Percentiles rank a stretch among this genome's conserved stretches.
Evolutionary conservation across 2,797 vertebrate species (phyloP).

Genomic region (Pteronotus mesoamericanus): DNA sequence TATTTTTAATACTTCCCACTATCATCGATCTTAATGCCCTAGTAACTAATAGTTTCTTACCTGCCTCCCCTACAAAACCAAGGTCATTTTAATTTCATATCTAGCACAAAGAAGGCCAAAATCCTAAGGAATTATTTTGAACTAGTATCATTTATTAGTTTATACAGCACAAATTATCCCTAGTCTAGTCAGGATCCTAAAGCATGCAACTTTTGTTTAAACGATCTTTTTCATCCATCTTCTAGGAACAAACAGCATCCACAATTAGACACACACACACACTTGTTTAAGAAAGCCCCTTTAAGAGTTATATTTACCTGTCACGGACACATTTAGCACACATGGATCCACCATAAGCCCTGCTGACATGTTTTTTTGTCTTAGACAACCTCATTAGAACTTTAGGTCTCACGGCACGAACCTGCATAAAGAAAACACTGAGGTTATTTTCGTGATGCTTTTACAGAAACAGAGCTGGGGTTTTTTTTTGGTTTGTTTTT

Average conservation of each 20-base stretch:
- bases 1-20: neutral
- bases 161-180: neutral
- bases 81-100: neutral
- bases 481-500: neutral
- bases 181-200: neutral
- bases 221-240: neutral
- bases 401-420: conserved; percentile 96
- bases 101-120: neutral
- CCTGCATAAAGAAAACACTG: conserved; percentile 78
- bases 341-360: conserved; percentile 99
- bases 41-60: neutral
- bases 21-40: neutral
- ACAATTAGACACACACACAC: fast-evolving
- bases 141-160: neutral
- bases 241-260: neutral
- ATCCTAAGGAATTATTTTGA: neutral
- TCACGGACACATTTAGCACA: conserved; percentile 98
- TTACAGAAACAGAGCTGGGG: neutral
- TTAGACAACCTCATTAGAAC: conserved; percentile 99
- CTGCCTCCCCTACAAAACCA: neutral
- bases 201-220: neutral
- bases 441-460: neutral
- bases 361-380: conserved; percentile 98
- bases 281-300: neutral
- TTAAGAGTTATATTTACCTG: conserved; percentile 83